A percentile compares a stretch with the other conserved stretches of the same genome.
Evolutionary conservation across 2,888 invertebrate species (phyloP).

Genomic region (Hypselothyrea guttata): DNA sequence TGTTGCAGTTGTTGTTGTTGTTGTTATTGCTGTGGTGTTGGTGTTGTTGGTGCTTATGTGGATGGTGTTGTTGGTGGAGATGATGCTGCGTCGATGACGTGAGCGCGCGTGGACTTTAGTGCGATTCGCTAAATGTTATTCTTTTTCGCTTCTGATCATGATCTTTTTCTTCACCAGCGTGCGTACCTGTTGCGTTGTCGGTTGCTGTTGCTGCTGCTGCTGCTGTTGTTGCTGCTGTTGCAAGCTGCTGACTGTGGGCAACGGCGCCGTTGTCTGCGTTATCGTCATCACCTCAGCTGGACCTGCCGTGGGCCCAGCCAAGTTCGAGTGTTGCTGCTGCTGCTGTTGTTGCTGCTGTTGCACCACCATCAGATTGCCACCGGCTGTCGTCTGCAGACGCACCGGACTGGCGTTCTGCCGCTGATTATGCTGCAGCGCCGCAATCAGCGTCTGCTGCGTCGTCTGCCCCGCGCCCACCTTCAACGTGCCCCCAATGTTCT

Average conservation of each 20-base stretch:
- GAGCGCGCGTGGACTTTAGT: conserved; percentile 35
- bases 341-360: conserved; percentile 83
- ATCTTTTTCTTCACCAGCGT: conserved; percentile 82
- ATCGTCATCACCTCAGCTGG: conserved; percentile 80
- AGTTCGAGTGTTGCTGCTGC: conserved; percentile 44
- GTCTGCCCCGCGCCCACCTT: conserved; percentile 83
- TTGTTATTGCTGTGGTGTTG: conserved; percentile 16
- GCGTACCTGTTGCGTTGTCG: conserved; percentile 82
- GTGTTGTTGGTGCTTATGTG: conserved; percentile 9
- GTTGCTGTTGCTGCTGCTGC: conserved; percentile 54
- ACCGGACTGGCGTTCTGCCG: conserved; percentile 85
- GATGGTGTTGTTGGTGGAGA: conserved; percentile 43
- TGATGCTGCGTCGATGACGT: conserved; percentile 57
- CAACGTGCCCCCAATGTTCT: conserved; percentile 83
- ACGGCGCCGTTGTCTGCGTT: conserved; percentile 63
- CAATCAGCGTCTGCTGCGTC: conserved; percentile 84
- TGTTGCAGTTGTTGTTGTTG: conserved; percentile 25
- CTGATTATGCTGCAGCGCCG: conserved; percentile 84
- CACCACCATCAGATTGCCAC: conserved; percentile 84
- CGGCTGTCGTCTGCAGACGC: conserved; percentile 84
- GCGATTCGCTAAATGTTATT: conserved; percentile 72
- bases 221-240: conserved; percentile 67
- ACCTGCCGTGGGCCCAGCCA: conserved; percentile 57
- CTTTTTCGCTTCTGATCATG: conserved; percentile 81
- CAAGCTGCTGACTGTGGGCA: conserved; percentile 56